Evolutionary conservation across 2,797 vertebrate genomes (phyloP).

Genomic region (Scyliorhinus canicula): DNA sequence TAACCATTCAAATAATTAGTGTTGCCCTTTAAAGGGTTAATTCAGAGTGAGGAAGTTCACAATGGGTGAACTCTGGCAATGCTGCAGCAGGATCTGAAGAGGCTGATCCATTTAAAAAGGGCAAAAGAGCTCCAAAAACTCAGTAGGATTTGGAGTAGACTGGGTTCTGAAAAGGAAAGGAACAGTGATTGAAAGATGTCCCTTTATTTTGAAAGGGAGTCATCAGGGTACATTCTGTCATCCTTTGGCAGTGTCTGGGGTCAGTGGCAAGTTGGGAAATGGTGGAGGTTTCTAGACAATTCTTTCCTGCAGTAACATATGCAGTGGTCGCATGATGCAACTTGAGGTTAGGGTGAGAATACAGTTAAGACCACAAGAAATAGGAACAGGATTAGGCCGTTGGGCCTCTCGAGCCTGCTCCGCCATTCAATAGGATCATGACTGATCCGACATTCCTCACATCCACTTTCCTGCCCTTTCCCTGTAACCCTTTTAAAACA

Average conservation of each 20-base stretch:
- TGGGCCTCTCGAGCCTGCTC: too few relatives aligned
- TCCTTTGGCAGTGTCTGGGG: neutral
- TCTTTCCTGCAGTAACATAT: neutral
- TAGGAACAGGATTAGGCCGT: too few relatives aligned
- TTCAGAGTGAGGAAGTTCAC: neutral
- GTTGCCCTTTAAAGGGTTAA: neutral
- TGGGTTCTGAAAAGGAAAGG: neutral
- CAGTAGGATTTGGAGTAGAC: neutral
- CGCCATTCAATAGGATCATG: too few relatives aligned
- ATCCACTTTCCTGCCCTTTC: too few relatives aligned
- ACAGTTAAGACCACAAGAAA: neutral
- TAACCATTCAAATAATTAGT: neutral
- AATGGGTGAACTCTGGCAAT: neutral
- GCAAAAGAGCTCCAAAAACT: neutral
- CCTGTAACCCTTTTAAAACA: too few relatives aligned
- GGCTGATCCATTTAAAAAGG: neutral
- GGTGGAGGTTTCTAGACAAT: neutral
- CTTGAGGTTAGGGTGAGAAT: neutral
- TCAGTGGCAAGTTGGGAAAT: neutral
- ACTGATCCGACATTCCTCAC: too few relatives aligned
- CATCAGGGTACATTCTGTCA: neutral
- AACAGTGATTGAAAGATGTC: too few relatives aligned
- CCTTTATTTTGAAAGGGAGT: neutral
- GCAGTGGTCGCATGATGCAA: neutral
- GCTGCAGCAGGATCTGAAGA: neutral